These are phyloP conservation scores for Semnornis frantzii DNA, from an alignment of 2,113 vertebrate genomes.

Conservation along the genomic window DNA sequence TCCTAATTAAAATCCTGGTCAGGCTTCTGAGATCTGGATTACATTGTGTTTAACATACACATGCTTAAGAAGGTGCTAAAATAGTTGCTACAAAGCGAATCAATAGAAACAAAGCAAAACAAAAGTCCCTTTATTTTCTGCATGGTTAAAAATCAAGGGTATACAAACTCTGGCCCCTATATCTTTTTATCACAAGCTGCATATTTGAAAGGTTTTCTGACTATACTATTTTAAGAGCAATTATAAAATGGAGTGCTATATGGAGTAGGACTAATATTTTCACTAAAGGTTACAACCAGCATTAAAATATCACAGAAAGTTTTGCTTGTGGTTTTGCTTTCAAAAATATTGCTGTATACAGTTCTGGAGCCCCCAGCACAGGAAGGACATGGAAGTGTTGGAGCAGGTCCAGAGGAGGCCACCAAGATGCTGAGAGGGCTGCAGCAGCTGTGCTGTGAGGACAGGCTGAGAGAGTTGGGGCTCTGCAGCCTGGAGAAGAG, in stretches of 20 bases:
- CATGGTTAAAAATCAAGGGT: neutral
- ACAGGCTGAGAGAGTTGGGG: too few species aligned
- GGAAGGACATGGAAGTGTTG: too few species aligned
- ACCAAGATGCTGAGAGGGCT: too few species aligned
- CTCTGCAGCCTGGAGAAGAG: too few species aligned
- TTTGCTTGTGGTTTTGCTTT: neutral
- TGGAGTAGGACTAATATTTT: neutral
- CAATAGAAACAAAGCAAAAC: neutral
- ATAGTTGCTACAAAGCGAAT: neutral
- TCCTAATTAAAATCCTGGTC: slow-evolving; percentile 21
- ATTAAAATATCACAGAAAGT: neutral
- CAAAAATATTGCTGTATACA: neutral
- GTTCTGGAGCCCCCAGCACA: too few species aligned
- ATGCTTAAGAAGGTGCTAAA: neutral
- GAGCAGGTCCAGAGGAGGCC: too few species aligned
- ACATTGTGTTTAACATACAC: neutral
- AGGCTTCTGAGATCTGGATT: neutral
- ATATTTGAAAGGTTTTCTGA: neutral
- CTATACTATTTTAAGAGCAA: neutral
- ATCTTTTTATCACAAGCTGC: neutral
- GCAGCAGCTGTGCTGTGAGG: too few species aligned
- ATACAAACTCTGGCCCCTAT: neutral
- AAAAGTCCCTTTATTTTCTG: neutral
- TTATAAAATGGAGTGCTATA: neutral
- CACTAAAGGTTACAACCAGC: neutral